Evolutionary conservation across 23 tunicate species (phyloP), one percentile per base, ranked within the genome.

Genomic region (Ascidia mentula): DNA sequence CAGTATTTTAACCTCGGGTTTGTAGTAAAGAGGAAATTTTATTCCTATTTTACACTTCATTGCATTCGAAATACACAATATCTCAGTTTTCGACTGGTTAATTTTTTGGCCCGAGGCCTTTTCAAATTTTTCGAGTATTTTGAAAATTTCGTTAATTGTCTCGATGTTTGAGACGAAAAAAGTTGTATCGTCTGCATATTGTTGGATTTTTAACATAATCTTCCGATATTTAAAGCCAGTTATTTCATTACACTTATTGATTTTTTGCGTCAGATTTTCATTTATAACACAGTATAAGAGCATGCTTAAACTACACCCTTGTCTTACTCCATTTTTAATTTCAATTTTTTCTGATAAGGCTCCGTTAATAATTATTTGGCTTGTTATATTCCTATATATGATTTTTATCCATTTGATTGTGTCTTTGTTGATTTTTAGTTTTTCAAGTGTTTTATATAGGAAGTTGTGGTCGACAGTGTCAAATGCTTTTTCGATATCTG

Each of bases 271-370:
- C 40, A 82, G 18, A 4, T 40, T 39, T 24, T 82, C 79, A 6
- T 65, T 53, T 0, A 31, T 38, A 2, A 73, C 30, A 17, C 22
- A n/a, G 39, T 71, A 82, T 0, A 82, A 72, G 6, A 46, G n/a
- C 86, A 82, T 82, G 77, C 79, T 73, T 22, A 82, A 3, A 36
- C 79, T 72, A 34, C 86, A 82, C 61, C 86, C 86, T 32, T 82
- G 86, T 35, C 86, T 13, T 31, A 82, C 40, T 8, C 86, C 86
- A 42, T 79, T 32, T 26, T 79, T 59, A 5, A 53, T 59, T 33
- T 59, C 0, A 1, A 59, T 59, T 79, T 59, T 36, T 37, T 59
- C 34, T 9, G 82, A 26, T 45, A 31, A n/a, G 12, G 32, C 28
- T 12, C 72, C 82, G 34, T 79, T 79, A 31, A 79, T 32, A 2